Percentiles rank a stretch among this genome's conserved stretches.
Evolutionary conservation across 2,888 invertebrate species (phyloP).

Genomic region (Laothoe populi): DNA sequence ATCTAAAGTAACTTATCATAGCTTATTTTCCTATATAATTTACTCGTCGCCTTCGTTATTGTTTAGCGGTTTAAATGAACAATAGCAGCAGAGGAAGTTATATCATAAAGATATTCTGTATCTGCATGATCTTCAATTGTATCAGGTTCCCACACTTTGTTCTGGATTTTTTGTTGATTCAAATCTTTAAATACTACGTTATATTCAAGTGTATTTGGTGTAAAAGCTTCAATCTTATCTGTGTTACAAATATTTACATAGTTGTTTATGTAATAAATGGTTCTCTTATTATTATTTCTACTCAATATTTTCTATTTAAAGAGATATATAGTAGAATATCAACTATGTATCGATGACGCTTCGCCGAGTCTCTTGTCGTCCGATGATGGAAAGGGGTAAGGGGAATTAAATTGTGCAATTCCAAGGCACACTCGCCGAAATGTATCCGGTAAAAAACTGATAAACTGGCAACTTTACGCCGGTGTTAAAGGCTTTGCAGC

Average conservation of each 20-base stretch:
- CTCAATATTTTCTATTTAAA: no score
- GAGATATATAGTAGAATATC: no score
- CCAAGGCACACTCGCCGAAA: no score
- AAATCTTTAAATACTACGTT: constrained; percentile 22
- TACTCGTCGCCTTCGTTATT: constrained; percentile 6
- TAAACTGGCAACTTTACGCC: no score
- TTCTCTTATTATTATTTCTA: no score
- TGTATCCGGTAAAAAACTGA: no score
- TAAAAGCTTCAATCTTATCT: constrained; percentile 14
- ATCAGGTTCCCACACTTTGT: constrained; percentile 19
- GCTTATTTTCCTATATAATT: constrained; percentile 12
- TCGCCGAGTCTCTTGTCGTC: no score
- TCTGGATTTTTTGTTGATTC: constrained; percentile 12
- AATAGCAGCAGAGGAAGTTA: constrained; percentile 20
- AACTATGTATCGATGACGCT: no score
- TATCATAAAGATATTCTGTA: constrained; percentile 19
- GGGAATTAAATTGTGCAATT: no score
- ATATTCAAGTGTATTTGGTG: not conserved
- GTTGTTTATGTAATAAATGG: not conserved
- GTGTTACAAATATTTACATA: constrained; percentile 1
- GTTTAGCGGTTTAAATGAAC: constrained; percentile 3
- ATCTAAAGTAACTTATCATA: not conserved
- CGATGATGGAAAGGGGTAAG: no score
- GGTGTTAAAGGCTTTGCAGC: no score
- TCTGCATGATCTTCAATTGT: constrained; percentile 8